Evolutionary conservation across 2,888 invertebrate genomes (phyloP).

Genomic region (Siphonodentalium dalli): DNA sequence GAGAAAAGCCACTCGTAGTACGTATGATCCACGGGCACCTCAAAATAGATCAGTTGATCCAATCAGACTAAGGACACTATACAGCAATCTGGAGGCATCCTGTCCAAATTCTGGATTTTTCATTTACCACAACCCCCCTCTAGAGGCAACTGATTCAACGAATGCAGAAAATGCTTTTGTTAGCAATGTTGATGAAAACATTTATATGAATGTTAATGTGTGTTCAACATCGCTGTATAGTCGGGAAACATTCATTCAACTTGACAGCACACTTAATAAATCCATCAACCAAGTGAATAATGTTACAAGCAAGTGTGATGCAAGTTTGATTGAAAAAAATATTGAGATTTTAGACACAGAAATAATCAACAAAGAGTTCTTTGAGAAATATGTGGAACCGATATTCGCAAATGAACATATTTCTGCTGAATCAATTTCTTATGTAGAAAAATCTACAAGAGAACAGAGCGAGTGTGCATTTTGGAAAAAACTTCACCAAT

Average conservation of each 20-base stretch:
- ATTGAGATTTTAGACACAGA: background rate
- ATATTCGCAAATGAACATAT: background rate
- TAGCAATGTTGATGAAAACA: no score
- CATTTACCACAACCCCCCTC: constrained; percentile 12
- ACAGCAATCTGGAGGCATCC: constrained; percentile 9
- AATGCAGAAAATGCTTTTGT: no score
- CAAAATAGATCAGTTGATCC: constrained; percentile 6
- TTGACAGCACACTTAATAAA: no score
- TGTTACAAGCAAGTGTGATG: no score
- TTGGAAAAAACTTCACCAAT: constrained; percentile 12
- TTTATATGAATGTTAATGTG: no score
- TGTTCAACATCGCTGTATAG: no score
- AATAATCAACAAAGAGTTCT: background rate
- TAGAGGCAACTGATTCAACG: background rate
- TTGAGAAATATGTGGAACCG: background rate
- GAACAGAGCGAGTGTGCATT: constrained; percentile 3
- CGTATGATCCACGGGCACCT: constrained; percentile 19
- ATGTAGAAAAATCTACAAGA: background rate
- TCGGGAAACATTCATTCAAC: no score
- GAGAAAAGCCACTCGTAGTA: background rate
- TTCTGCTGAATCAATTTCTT: background rate
- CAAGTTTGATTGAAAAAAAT: no score
- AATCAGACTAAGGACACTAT: background rate
- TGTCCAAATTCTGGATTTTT: constrained; percentile 17
- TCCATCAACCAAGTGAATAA: no score